A percentile compares a stretch with the other conserved stretches of the same genome.
These are phyloP conservation scores for Genyomyrus donnyi DNA, from an alignment of 2,113 vertebrate genomes.

Conservation along the genomic window DNA sequence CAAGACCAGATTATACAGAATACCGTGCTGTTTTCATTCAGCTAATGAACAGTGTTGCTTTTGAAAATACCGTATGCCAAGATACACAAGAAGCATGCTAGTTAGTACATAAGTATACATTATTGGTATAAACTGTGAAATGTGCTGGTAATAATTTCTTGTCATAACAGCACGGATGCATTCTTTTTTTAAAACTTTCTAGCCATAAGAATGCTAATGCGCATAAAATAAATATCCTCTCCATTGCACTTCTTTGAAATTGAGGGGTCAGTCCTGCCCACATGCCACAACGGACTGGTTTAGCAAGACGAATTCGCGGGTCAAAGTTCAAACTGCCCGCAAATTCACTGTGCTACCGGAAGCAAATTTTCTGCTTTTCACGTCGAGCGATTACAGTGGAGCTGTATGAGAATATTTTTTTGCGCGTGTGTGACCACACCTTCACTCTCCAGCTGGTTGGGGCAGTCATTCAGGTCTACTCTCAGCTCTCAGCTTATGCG, in stretches of 20 bases:
- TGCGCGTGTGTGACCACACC: not conserved
- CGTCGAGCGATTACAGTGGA: not conserved
- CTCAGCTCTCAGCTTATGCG: not conserved
- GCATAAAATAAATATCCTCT: not conserved
- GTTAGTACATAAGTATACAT: not conserved
- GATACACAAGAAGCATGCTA: too few species aligned
- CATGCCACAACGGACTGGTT: not conserved
- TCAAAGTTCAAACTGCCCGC: not conserved
- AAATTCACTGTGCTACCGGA: not conserved
- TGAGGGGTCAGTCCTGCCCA: not conserved
- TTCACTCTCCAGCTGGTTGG: not conserved
- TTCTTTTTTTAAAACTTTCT: not conserved
- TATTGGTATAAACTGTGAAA: not conserved
- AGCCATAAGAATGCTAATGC: not conserved
- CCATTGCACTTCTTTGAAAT: not conserved
- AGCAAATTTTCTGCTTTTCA: not conserved
- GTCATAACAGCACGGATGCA: not conserved
- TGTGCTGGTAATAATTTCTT: not conserved
- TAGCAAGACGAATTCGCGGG: not conserved
- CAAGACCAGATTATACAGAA: not conserved
- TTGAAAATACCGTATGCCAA: not conserved
- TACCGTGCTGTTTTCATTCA: not conserved
- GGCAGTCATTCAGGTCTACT: not conserved
- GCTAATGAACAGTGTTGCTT: not conserved
- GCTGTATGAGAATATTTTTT: not conserved